Percentiles rank a stretch among this genome's conserved stretches.
Evolutionary conservation across 2,113 vertebrate species (phyloP).

Genomic region (Circaetus cinerascens): DNA sequence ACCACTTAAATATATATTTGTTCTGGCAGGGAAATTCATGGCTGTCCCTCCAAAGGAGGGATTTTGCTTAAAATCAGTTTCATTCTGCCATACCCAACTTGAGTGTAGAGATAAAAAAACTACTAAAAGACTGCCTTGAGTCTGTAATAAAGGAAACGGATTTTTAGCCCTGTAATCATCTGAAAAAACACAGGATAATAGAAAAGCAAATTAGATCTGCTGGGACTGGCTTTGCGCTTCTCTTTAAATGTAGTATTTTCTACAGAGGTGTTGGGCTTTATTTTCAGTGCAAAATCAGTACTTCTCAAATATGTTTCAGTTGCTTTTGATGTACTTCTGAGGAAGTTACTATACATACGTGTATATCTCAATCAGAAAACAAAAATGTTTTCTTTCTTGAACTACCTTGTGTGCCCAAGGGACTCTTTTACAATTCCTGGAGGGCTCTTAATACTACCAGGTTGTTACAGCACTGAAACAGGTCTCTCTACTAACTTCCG

Average conservation of each 20-base stretch:
- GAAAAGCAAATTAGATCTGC: neutral
- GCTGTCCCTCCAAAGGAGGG: neutral
- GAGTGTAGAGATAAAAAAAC: neutral
- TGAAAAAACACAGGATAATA: neutral
- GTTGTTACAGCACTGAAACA: conserved; percentile 23
- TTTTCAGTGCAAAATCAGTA: neutral
- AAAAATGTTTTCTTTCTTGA: neutral
- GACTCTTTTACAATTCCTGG: neutral
- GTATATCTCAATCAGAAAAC: neutral
- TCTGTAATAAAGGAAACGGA: neutral
- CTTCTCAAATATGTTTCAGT: neutral
- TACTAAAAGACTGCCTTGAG: neutral
- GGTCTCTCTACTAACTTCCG: neutral
- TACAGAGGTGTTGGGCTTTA: neutral
- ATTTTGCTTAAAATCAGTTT: conserved; percentile 8
- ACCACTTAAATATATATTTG: too few relatives aligned
- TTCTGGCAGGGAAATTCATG: neutral
- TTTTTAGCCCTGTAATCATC: neutral
- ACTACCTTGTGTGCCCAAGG: neutral
- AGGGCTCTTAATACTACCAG: neutral
- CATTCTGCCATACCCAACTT: neutral
- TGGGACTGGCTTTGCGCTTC: neutral
- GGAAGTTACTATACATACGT: neutral
- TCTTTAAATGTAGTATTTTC: neutral
- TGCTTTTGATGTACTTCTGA: neutral